Evolutionary conservation across 2,888 invertebrate genomes (phyloP).

Genomic region (Sceliomorpha sp.): DNA sequence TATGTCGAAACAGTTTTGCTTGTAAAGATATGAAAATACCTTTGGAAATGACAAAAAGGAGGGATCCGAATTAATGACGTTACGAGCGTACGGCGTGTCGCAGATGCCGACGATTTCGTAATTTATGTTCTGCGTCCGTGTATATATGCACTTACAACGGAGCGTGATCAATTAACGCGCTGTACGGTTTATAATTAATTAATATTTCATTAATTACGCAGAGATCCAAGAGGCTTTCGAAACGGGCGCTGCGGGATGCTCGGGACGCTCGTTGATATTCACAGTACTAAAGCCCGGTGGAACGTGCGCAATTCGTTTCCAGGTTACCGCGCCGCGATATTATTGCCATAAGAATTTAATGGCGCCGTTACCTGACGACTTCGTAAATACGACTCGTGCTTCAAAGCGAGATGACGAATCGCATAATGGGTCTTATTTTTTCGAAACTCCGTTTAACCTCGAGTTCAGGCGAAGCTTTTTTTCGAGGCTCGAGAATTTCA

Average conservation of each 20-base stretch:
- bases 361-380: constrained; percentile 40
- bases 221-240: constrained; percentile 46
- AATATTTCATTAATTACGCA: constrained; percentile 70
- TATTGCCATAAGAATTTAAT: constrained; percentile 48
- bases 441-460: constrained; percentile 53
- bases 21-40: constrained; percentile 25
- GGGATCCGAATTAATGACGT: constrained; percentile 48
- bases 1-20: constrained; percentile 12
- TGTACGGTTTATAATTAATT: constrained; percentile 69
- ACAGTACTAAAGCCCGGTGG: constrained; percentile 47
- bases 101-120: constrained; percentile 55
- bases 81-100: constrained; percentile 35
- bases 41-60: constrained; percentile 28
- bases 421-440: constrained; percentile 50
- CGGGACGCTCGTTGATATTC: constrained; percentile 51
- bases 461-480: constrained; percentile 43
- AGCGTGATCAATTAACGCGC: constrained; percentile 59
- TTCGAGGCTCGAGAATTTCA: constrained; percentile 44
- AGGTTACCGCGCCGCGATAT: constrained; percentile 49
- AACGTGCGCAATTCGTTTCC: constrained; percentile 55
- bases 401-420: constrained; percentile 57
- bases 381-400: constrained; percentile 42
- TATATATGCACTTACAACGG: constrained; percentile 37
- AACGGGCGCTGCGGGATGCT: constrained; percentile 49
- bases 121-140: constrained; percentile 43